These are phyloP conservation scores for Operophtera brumata DNA, from an alignment of 2,888 invertebrate species.

Conservation along the genomic window DNA sequence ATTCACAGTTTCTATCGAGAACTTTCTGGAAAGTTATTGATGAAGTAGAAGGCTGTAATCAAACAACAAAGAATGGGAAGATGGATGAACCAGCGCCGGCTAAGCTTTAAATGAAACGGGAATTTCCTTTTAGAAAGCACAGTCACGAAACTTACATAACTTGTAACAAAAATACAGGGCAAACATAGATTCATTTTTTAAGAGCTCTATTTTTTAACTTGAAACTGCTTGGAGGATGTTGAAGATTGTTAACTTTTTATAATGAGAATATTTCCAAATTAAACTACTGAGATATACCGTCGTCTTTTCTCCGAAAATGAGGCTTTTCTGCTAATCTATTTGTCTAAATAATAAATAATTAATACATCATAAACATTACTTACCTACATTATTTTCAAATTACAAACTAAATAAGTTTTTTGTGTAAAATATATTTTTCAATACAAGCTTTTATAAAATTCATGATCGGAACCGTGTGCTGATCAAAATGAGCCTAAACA, in stretches of 20 bases:
- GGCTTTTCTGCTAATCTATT: not conserved
- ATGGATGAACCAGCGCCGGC: constrained; percentile 38
- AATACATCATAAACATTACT: not conserved
- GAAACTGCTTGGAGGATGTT: not conserved
- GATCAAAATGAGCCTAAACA: too few species aligned
- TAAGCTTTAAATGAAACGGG: constrained; percentile 35
- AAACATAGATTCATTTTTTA: constrained; percentile 20
- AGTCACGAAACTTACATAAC: constrained; percentile 27
- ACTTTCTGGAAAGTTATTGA: constrained; percentile 38
- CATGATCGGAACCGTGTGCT: too few species aligned
- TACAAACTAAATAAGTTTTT: too few species aligned
- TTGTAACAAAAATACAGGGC: constrained; percentile 24
- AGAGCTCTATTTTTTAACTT: constrained; percentile 20
- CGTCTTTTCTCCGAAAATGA: too few species aligned
- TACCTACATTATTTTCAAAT: too few species aligned
- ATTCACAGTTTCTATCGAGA: constrained; percentile 26
- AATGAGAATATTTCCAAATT: constrained; percentile 8
- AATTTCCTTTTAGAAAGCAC: constrained; percentile 36
- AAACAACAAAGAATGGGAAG: constrained; percentile 40
- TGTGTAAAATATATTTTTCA: too few species aligned
- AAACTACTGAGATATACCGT: not conserved
- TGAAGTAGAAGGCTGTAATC: constrained; percentile 39
- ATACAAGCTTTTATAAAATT: too few species aligned
- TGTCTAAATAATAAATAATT: not conserved
- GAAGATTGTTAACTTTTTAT: constrained; percentile 3